These are phyloP conservation scores for Orientallactaga bullata DNA, from an alignment of 2,113 vertebrate genomes.

Conservation along the genomic window DNA sequence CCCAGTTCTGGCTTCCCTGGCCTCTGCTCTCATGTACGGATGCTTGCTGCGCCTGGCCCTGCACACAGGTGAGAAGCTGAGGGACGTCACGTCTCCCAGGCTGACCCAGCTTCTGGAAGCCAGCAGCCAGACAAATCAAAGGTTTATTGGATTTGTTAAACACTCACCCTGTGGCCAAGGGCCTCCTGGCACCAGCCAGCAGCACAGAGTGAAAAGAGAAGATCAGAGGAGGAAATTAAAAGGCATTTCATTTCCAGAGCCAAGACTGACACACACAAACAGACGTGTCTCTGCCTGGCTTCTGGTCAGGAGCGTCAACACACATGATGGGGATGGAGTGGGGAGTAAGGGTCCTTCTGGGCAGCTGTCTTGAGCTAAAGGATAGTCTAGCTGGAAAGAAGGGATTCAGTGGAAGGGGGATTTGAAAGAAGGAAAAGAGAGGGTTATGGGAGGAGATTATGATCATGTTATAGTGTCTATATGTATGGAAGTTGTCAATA, in stretches of 20 bases:
- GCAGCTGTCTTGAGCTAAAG: background rate
- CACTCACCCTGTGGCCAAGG: constrained; percentile 51
- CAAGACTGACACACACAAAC: background rate
- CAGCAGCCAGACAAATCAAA: constrained; percentile 56
- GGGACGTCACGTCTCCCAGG: constrained; percentile 40
- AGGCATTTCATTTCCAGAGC: constrained; percentile 77
- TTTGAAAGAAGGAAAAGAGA: too few species aligned
- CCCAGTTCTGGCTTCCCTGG: background rate
- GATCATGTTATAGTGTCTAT: too few species aligned
- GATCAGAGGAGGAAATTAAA: constrained; percentile 75
- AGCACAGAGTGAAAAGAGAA: constrained; percentile 22
- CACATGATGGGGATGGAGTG: accelerated
- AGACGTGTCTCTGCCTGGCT: background rate
- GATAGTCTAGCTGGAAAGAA: background rate
- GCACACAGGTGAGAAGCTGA: constrained; percentile 37
- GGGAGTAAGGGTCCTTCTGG: background rate
- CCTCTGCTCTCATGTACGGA: background rate
- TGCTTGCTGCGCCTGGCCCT: accelerated
- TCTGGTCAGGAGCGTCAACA: background rate
- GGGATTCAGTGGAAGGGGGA: background rate
- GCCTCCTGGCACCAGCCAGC: constrained; percentile 66
- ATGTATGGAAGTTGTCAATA: too few species aligned
- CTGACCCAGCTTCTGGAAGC: constrained; percentile 35
- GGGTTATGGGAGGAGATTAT: too few species aligned
- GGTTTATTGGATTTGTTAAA: constrained; percentile 70